Evolutionary conservation across 2,797 vertebrate species (phyloP), one percentile per base, ranked within the genome.

Genomic region (Premnoplex brunnescens): DNA sequence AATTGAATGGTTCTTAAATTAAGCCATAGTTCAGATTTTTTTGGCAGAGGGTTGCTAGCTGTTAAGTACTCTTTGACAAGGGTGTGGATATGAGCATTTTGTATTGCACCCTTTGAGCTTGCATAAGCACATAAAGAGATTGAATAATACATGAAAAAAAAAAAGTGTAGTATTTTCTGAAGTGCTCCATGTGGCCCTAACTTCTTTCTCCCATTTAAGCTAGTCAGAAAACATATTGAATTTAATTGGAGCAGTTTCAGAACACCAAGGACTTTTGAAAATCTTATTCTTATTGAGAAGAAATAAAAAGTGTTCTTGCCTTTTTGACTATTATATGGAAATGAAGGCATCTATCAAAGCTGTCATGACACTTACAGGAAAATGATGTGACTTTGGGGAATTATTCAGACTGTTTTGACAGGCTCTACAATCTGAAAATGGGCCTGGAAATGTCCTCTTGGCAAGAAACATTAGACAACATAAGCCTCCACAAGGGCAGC

Each of bases 31-130:
- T 91, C 77, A 82, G 49, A 59, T 52, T 78, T 55, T 95, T 95
- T 93, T 94, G 91, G 83, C 88, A 93, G 67, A 59, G 51, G 13
- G 6, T 51, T 86, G 80, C 76, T 94, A 93, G 85, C 71, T 94
- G 79, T 79, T 95, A 93, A 96, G 91, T 71, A 84, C 74, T 88
- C 84, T 93, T 86, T 95, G 94, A 95, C 89, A 91, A 88, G 91
- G 84, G 89, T 91, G 94, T 64, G 91, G 90, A 89, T 92, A 59
- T 62, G 56, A 93, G 58, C 80, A 62, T 72, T 91, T 89, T 93
- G 88, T 69, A 74, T 39, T 60, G 76, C 82, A 63, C 39, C 36
- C 69, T 75, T 48, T 60, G 75, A 39, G 41, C 71, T 82, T 80
- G 76, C 72, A 66, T 90, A 95, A 94, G 64, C 54, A 59, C 69